Base-by-base conservation (phyloP, 2,797 vertebrate species). In the Mareca strepera region DNA sequence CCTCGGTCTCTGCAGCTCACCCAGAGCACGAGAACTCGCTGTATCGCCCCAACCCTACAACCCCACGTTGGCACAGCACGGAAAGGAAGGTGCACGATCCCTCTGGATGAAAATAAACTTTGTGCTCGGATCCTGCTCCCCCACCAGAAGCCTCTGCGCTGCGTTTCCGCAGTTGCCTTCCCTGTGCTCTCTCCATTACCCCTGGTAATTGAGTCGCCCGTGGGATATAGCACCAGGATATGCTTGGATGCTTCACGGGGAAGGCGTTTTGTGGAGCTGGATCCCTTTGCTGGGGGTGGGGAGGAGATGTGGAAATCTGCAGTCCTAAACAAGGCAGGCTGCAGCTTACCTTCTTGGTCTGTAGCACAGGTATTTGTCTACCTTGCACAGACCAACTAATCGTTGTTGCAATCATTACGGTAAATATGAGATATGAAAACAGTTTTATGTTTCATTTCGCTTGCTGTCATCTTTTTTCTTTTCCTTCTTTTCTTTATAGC, bases 301-400 rank as follows among this genome's bases (percentile, higher is more conserved):
- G 64, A 79, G 39, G 15, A 46, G 56, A 17, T 14, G 67, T 55
- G 86, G 60, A 62, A 76, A 39, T 60, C 75, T 55, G 78, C 81
- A 75, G 67, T 35, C 70, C 7, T 43, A 69, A 86, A 59, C 2
- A 75, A 31, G 80, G 72, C 92, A 75, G 48, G 33, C 33, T 6
- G 75, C 87, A 66, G 76, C 91, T 80, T 26, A 16, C 39, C 9
- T 70, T 33, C 15, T 37, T 58, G 73, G 90, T 80, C 80, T 10
- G 35, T 84, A 79, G 67, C 96, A 82, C 68, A 14, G 1, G 18
- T 22, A 33, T 96, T 96, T 95, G 80, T 85, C 90, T 88, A 56
- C 95, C 94, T 94, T 15, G 59, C 87, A 23, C 93, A 69, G 76
- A 46, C 80, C 84, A 86, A 39, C 96, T 92, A 93, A 93, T 90